These are phyloP conservation scores for Grus americana DNA, from an alignment of 2,113 vertebrate genomes.

Conservation along the genomic window DNA sequence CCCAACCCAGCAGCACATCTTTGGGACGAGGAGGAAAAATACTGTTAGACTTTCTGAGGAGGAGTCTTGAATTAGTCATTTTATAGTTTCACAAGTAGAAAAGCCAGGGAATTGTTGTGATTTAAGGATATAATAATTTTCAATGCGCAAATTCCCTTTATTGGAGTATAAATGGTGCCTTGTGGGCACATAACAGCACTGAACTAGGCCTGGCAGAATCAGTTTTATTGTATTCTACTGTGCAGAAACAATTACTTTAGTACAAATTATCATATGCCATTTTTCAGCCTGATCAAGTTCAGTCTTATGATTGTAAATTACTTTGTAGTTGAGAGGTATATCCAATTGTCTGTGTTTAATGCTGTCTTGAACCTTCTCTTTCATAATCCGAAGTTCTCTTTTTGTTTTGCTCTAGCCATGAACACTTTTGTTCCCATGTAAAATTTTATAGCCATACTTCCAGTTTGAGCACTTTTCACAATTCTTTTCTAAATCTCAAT, in stretches of 20 bases:
- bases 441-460: not conserved
- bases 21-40: not conserved
- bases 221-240: constrained; percentile 53
- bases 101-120: constrained; percentile 9
- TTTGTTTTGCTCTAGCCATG: not conserved
- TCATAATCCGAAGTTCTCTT: not conserved
- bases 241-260: constrained; percentile 47
- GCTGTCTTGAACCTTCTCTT: not conserved
- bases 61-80: not conserved
- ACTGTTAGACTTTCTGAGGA: not conserved
- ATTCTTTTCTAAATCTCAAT: not conserved
- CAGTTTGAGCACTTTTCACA: not conserved
- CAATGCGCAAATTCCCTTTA: not conserved
- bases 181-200: constrained; percentile 32
- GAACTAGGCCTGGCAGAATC: constrained; percentile 41
- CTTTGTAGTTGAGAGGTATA: not conserved
- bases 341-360: not conserved
- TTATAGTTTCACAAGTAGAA: not conserved
- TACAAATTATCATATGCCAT: constrained; percentile 26
- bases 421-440: not conserved
- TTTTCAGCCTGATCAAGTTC: constrained; percentile 37
- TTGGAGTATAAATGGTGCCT: constrained; percentile 27
- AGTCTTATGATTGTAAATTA: not conserved
- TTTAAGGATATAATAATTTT: constrained; percentile 40
- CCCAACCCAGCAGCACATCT: not conserved